Evolutionary conservation across 2,113 vertebrate species (phyloP), one percentile per base, ranked within the genome.

Genomic region (Prionailurus bengalensis): DNA sequence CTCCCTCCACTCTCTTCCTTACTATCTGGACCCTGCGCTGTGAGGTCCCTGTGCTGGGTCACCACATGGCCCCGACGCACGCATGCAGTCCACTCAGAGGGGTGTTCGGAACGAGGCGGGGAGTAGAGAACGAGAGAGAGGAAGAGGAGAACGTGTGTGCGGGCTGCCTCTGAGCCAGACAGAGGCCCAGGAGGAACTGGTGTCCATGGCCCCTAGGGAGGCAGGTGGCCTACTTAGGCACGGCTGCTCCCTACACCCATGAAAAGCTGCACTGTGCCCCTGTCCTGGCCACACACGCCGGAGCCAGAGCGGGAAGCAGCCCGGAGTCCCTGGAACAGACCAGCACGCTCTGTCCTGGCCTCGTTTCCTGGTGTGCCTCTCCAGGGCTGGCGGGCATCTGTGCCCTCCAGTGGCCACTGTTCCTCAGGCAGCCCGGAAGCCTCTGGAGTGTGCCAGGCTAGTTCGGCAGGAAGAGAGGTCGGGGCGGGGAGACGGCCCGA

Each of bases 401-500:
- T 88, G 84, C 68, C 93, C 73, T 31, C 39, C 33, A 2, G 96
- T 58, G 6, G 16, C 48, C 14, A 0, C 66, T 63, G 39, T 31
- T 70, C 86, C 53, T 23, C 16, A 3, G 68, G 61, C 19, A 45
- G 81, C 55, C 51, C 9, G 31, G 51, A 23, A 12, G 13, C 82
- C 78, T 42, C 76, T 19, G 17, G 82, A 31, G 5, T 11, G 12
- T 36, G 79, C 68, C 29, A 27, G 55, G 27, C 15, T 23, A 4
- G 16, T 1, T 0, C 10, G 66, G 58, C 16, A 13, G 23, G 3
- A 45, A 17, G 13, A 0, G 33, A 45, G 29, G 16, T 1, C 1
- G 12, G 7, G 51, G 53, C n/a, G 48, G 19, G 29, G 79, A 76
- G 51, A 58, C 1, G 1, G 23, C 39, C 82, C 31, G 5, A 2